These are phyloP conservation scores for Trachymyrmex septentrionalis DNA, from an alignment of 1,140 invertebrate species.

Conservation along the genomic window DNA sequence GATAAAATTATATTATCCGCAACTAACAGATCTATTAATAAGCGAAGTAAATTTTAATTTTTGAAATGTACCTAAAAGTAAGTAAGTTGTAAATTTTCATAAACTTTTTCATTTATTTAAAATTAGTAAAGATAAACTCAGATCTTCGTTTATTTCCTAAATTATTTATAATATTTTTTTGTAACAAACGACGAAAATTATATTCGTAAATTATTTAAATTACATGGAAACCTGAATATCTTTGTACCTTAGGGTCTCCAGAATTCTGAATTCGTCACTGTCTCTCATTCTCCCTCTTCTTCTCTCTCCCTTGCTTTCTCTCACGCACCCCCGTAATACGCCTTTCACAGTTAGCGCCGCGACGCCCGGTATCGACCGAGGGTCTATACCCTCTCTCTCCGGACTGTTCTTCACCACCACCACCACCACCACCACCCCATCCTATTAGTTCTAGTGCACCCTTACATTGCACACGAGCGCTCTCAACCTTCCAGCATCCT, in stretches of 20 bases:
- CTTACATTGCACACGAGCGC: conserved; percentile 37
- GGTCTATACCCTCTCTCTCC: conserved; percentile 41
- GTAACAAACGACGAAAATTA: background rate
- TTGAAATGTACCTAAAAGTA: background rate
- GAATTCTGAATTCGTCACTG: conserved; percentile 42
- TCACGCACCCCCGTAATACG: conserved; percentile 65
- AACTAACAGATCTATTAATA: background rate
- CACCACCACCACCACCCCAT: conserved; percentile 32
- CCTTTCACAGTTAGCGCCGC: conserved; percentile 78
- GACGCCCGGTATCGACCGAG: conserved; percentile 80
- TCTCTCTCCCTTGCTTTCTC: conserved; percentile 47
- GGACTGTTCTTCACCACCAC: conserved; percentile 40
- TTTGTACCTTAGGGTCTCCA: conserved; percentile 7
- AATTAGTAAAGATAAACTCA: background rate
- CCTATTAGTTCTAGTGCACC: conserved; percentile 44
- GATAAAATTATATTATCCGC: background rate
- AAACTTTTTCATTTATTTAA: background rate
- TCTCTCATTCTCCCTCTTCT: conserved; percentile 36
- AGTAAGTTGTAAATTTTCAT: too few species aligned
- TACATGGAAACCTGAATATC: background rate
- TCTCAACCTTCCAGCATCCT: conserved; percentile 42
- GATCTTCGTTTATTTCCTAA: background rate
- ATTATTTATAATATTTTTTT: background rate
- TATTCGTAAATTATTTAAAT: conserved; percentile 2
- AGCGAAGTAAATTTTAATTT: background rate